phyloP scores from a whole-genome alignment of 2,113 vertebrate genomes.

The Variabilichromis moorii region DNA sequence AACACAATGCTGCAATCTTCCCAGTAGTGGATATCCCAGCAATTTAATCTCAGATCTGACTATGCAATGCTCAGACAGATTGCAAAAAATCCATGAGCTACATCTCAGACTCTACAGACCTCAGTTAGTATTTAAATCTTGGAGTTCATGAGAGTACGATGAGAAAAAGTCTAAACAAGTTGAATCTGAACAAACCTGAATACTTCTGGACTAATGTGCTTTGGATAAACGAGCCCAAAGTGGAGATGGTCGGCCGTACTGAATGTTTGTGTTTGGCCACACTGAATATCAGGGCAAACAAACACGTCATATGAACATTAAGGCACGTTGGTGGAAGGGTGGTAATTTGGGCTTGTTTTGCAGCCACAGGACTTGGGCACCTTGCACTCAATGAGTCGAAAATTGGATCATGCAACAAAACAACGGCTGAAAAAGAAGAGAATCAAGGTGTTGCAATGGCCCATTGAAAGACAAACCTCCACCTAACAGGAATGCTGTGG shows the following conservation, averaged over 20 bases:
- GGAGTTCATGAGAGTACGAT: rapidly evolving
- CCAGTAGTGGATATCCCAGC: not conserved
- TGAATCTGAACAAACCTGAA: not conserved
- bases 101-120: not conserved
- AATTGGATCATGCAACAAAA: not conserved
- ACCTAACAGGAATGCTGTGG: not conserved
- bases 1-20: not conserved
- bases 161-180: not conserved
- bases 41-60: not conserved
- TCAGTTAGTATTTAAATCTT: not conserved
- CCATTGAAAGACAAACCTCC: not conserved
- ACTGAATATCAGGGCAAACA: not conserved
- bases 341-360: not conserved
- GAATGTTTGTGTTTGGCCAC: not conserved
- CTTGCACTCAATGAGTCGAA: not conserved
- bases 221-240: not conserved
- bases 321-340: not conserved
- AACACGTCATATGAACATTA: not conserved
- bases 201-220: not conserved
- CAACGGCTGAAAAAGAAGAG: not conserved
- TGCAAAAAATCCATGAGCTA: not conserved
- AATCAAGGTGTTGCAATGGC: not conserved
- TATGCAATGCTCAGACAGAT: not conserved
- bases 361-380: rapidly evolving
- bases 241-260: not conserved